Base-by-base conservation (phyloP, 2,797 vertebrate species). In the Hozukius guyotensis region DNA sequence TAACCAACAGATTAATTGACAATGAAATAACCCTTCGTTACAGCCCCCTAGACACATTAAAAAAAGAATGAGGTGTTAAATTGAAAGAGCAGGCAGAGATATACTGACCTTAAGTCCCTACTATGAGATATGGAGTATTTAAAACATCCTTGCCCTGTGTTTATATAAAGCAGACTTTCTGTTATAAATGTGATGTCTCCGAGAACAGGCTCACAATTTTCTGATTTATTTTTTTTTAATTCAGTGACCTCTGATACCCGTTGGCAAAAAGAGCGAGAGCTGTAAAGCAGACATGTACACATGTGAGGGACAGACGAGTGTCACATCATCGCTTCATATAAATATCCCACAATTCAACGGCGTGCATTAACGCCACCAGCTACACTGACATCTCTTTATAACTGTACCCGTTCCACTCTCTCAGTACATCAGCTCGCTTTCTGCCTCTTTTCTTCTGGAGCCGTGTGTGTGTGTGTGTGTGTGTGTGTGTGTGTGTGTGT, bases 301-400 rank as follows among this genome's bases (percentile, higher is more conserved):
- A 27, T 9, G 22, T 29, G 42, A 32, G 31, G 22, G 74, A 82
- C 72, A 70, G 36, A 68, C 70, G 74, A 67, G 38, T 65, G 70
- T 88, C 78, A 81, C 77, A 81, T 79, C 81, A 79, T 71, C 72
- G 9, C 69, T 84, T 85, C 76, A 80, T 75, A 83, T 74, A 81
- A 83, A 87, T 78, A 83, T 78, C 84, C 82, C 84, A 78, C 63
- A 69, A 72, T 79, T 80, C 81, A 80, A 55, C 73, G 67, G 80
- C 22, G 52, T 84, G 85, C 72, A 80, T 77, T 46, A 77, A 79
- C 24, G 6, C 85, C 84, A 31, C 18, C 2, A 83, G 82, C 86
- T 78, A 24, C 31, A 20, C 77, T 70, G 73, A 65, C 82, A 81
- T 84, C 80, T 75, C 81, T 88, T 57, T 66, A 42, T 55, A 81